Base-by-base conservation (phyloP, 2,888 invertebrate species). In the Anticlea derivata region DNA sequence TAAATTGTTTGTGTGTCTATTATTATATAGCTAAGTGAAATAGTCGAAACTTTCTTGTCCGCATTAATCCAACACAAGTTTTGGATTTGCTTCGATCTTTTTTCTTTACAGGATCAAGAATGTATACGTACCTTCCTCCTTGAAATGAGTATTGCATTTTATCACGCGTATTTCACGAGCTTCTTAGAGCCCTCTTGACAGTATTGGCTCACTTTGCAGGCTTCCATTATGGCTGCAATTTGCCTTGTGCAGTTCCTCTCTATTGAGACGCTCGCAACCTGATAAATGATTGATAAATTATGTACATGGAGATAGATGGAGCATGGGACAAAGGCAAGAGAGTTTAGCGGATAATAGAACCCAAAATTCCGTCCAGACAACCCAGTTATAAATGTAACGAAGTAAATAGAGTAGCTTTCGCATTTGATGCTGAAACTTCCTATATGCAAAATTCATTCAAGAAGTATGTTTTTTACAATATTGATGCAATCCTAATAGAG, bases 231-330 rank as follows among this genome's bases (percentile, higher is more conserved):
- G 39, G 29, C 31, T 33, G 40, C 55, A 53, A 55, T 59, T 55
- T 41, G 43, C 53, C 33, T 33, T 37, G 33, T 44, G 53, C 45
- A 44, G 35, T 20, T 27, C 53, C 44, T 41, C 52, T 52, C 48
- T 49, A 49, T 47, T 8, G 35, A 27, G 35, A 24, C 46, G 52
- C 22, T 27, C 31, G 39, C 22, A 23, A 10, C 48, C 49, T 67
- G 70, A 74, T 75, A 75, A 76, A 75, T 78, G 75, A 76, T 75
- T 78, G 74, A 76, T 82, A 78, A 78, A 78, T 75, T 77, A 80
- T 78, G 75, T 75, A 69, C 70, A 70, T n/a, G 65, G 57, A 52
- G 41, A 50, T 17, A 17, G 50, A 46, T 49, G 48, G 4, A 11
- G n/a, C 5, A n/a, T 13, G 5, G 45, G 7, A 17, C 4, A 4